phyloP scores from a whole-genome alignment of 1,140 invertebrate genomes.

The Philopotamus ludificatus region DNA sequence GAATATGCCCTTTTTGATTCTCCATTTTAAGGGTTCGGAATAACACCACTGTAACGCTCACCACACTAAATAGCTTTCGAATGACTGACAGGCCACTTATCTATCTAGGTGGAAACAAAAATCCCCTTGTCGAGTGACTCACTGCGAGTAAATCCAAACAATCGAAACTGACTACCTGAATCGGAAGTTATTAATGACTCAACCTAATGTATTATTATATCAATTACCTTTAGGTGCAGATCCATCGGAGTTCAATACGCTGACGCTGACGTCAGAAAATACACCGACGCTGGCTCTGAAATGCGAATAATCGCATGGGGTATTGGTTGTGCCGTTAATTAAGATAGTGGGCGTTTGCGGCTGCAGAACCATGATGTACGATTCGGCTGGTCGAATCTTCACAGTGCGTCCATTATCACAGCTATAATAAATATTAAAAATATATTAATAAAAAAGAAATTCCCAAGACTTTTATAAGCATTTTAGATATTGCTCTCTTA shows the following conservation, averaged over 20 bases:
- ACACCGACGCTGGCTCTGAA: constrained; percentile 81
- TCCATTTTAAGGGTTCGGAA: too few species aligned
- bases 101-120: too few species aligned
- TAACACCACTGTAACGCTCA: too few species aligned
- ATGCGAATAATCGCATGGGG: constrained; percentile 81
- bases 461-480: not conserved
- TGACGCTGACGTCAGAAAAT: constrained; percentile 76
- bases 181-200: not conserved
- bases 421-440: constrained; percentile 46
- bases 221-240: constrained; percentile 39
- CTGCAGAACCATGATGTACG: constrained; percentile 83
- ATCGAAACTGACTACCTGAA: not conserved
- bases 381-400: constrained; percentile 65
- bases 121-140: too few species aligned
- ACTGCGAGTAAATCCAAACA: too few species aligned
- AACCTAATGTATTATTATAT: not conserved
- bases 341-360: constrained; percentile 81
- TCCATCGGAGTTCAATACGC: constrained; percentile 57
- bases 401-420: constrained; percentile 71
- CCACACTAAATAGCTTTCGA: too few species aligned
- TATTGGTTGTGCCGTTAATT: constrained; percentile 78
- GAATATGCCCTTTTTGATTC: too few species aligned
- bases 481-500: too few species aligned
- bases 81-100: too few species aligned
- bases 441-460: too few species aligned